Conservation (phyloP, 1,140 invertebrate genomes). For the Zaprionus nigranus region DNA sequence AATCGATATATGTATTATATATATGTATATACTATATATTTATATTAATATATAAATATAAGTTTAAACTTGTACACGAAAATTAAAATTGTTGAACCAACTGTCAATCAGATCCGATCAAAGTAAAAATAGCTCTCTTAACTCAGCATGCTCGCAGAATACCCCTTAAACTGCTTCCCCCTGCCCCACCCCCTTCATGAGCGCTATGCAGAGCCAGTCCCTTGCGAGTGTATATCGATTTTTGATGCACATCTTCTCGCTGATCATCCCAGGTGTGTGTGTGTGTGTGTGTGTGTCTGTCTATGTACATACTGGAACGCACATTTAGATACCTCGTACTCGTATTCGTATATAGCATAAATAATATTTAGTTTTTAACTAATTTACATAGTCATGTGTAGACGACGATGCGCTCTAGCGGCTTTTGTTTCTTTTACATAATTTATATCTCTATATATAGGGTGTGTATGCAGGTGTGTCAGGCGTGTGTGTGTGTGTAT, state of each 20-base stretch:
- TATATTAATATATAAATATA: slow-evolving; percentile 68
- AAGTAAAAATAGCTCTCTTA: slow-evolving; percentile 26
- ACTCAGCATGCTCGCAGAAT: slow-evolving; percentile 2
- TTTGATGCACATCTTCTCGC: slow-evolving; percentile 4
- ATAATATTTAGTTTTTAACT: slow-evolving; percentile 81
- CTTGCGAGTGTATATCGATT: slow-evolving; percentile 9
- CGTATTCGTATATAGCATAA: slow-evolving; percentile 64
- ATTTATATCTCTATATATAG: slow-evolving; percentile 53
- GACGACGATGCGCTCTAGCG: slow-evolving; percentile 78
- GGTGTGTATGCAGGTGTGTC: slow-evolving; percentile 37
- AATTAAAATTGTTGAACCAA: slow-evolving; percentile 69
- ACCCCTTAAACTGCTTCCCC: background rate
- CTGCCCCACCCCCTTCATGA: background rate
- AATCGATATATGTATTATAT: slow-evolving; percentile 59
- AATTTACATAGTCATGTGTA: slow-evolving; percentile 79
- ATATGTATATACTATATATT: slow-evolving; percentile 59
- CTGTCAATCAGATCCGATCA: slow-evolving; percentile 39
- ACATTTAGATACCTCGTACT: slow-evolving; percentile 73
- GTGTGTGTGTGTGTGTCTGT: slow-evolving; percentile 25
- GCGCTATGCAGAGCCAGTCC: too few relatives aligned
- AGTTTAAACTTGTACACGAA: slow-evolving; percentile 76
- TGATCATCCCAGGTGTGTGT: slow-evolving; percentile 28
- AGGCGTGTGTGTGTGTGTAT: slow-evolving; percentile 42
- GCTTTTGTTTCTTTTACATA: slow-evolving; percentile 57
- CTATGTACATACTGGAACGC: slow-evolving; percentile 67